Evolutionary conservation across 1,140 invertebrate species (phyloP).

Genomic region (Magallana gigas): DNA sequence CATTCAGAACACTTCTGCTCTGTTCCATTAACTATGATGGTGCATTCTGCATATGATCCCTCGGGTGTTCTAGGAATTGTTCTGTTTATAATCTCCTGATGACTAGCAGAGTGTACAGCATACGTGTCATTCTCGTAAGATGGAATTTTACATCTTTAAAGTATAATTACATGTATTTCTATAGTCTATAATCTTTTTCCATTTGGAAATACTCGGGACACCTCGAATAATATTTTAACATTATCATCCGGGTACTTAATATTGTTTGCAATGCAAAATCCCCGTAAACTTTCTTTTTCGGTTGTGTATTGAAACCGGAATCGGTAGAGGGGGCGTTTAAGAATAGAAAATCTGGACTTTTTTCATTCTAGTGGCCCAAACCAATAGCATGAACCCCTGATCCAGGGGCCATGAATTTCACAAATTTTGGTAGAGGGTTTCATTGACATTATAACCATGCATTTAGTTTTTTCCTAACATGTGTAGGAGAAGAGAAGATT

Average conservation of each 20-base stretch:
- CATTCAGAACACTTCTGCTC: conserved; percentile 8
- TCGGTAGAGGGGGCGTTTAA: not conserved
- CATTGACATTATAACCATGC: too few species aligned
- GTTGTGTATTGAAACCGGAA: not conserved
- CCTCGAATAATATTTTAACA: too few species aligned
- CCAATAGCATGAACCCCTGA: too few species aligned
- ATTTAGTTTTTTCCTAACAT: too few species aligned
- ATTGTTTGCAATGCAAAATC: not conserved
- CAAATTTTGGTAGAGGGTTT: too few species aligned
- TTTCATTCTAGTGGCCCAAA: too few species aligned
- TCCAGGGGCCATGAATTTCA: too few species aligned
- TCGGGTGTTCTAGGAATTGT: conserved; percentile 1
- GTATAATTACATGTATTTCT: not conserved
- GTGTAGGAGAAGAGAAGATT: too few species aligned
- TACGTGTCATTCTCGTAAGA: not conserved
- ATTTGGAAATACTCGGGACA: too few species aligned
- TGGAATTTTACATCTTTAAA: not conserved
- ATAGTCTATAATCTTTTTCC: too few species aligned
- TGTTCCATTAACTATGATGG: conserved; percentile 1
- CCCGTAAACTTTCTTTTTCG: not conserved
- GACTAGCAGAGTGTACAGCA: not conserved
- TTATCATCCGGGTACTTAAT: not conserved
- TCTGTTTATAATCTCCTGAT: conserved; percentile 26
- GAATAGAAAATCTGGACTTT: too few species aligned
- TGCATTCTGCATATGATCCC: not conserved